Conservation (phyloP, 2,888 invertebrate species). For the Choristoneura rosaceana region DNA sequence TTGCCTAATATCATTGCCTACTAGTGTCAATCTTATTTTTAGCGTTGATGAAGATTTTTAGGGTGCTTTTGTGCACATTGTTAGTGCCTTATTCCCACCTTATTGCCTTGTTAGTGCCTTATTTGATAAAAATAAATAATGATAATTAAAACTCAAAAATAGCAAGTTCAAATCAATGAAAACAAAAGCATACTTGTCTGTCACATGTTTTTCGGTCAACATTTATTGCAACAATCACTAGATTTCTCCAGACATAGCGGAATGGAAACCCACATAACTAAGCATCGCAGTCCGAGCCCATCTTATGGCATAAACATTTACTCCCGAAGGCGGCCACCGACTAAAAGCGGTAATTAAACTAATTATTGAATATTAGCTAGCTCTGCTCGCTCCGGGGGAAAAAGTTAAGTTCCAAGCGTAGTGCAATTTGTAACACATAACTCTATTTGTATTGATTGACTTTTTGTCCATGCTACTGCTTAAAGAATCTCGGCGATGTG, state of each 20-base stretch:
- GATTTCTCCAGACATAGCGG: slow-evolving; percentile 15
- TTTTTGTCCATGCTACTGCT: slow-evolving; percentile 49
- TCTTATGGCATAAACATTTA: slow-evolving; percentile 51
- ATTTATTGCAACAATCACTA: slow-evolving; percentile 16
- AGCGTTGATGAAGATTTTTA: too few species aligned
- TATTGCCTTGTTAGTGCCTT: too few species aligned
- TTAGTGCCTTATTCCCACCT: too few species aligned
- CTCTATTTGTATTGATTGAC: slow-evolving; percentile 65
- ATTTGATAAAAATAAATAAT: too few species aligned
- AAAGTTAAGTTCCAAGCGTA: slow-evolving; percentile 64
- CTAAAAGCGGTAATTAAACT: slow-evolving; percentile 81
- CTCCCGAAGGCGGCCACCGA: slow-evolving; percentile 61
- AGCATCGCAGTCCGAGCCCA: slow-evolving; percentile 42
- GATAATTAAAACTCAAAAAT: background rate
- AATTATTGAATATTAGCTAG: slow-evolving; percentile 79
- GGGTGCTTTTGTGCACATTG: too few species aligned
- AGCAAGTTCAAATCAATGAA: too few species aligned
- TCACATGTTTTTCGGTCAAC: background rate
- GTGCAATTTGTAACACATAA: slow-evolving; percentile 68
- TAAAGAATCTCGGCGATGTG: slow-evolving; percentile 32
- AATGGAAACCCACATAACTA: slow-evolving; percentile 20
- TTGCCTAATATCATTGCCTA: too few species aligned
- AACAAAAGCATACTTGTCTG: background rate
- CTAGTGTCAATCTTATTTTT: too few species aligned
- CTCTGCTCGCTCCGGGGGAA: slow-evolving; percentile 67